Conservation (phyloP, 1,140 invertebrate species). For the Lamellibrachia luymesi region DNA sequence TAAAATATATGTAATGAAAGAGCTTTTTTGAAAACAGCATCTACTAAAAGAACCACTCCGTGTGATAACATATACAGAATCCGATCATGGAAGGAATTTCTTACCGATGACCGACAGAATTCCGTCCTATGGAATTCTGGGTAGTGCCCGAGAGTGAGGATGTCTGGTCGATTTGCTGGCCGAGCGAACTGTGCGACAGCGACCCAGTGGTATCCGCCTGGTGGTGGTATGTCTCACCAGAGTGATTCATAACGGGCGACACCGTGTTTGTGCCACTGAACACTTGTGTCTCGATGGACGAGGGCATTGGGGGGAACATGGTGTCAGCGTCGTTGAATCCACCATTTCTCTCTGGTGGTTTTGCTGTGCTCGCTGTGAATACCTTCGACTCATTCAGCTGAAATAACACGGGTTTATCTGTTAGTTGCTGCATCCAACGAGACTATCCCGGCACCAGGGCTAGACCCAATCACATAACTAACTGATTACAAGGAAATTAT, state of each 20-base stretch:
- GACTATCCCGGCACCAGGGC: background rate
- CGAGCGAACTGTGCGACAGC: background rate
- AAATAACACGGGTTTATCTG: constrained; percentile 18
- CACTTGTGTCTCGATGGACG: constrained; percentile 13
- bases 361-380: constrained; percentile 72
- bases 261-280: constrained; percentile 11
- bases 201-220: background rate
- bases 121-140: constrained; percentile 13
- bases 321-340: constrained; percentile 12
- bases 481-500: too few relatives aligned
- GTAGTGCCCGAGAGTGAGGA: background rate
- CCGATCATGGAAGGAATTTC: background rate
- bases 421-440: background rate
- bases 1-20: too few relatives aligned
- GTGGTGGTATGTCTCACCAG: background rate
- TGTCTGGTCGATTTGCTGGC: background rate
- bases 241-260: background rate
- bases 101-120: constrained; percentile 6
- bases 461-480: too few relatives aligned
- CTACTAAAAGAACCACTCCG: too few relatives aligned
- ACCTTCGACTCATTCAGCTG: constrained; percentile 89
- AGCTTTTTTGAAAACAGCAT: too few relatives aligned
- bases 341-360: constrained; percentile 21
- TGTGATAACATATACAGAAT: too few relatives aligned
- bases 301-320: background rate